Evolutionary conservation across 2,113 vertebrate genomes (phyloP).

Genomic region (Quiscalus mexicanus): DNA sequence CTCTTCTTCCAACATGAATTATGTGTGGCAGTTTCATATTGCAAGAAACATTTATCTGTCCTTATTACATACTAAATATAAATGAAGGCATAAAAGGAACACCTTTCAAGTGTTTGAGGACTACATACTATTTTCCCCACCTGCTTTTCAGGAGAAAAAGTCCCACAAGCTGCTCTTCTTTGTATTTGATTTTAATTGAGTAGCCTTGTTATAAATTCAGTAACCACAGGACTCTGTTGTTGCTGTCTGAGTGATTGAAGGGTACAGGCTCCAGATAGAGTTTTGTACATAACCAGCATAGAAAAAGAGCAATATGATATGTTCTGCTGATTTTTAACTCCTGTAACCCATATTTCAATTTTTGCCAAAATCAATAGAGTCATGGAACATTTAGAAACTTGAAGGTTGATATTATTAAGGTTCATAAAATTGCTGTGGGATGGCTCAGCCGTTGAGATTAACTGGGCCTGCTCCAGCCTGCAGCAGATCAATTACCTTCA

Average conservation of each 20-base stretch:
- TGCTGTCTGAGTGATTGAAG: background rate
- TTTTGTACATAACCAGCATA: background rate
- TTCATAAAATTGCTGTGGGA: background rate
- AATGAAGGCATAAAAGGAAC: background rate
- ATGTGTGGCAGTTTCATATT: background rate
- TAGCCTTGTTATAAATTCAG: background rate
- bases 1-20: background rate
- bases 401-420: background rate
- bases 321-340: background rate
- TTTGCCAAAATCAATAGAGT: slow-evolving; percentile 1
- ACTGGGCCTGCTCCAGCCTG: background rate
- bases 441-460: background rate
- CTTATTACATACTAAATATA: background rate
- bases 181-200: background rate
- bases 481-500: background rate
- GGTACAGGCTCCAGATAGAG: background rate
- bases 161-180: background rate
- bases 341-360: background rate
- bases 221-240: background rate
- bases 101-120: background rate
- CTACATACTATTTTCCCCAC: background rate
- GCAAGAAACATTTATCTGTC: background rate
- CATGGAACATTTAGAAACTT: background rate
- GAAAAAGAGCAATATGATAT: background rate
- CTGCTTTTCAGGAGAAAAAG: background rate